Evolutionary conservation across 2,888 invertebrate genomes (phyloP), one percentile per base, ranked within the genome.

Genomic region (Drosophila pullipes): DNA sequence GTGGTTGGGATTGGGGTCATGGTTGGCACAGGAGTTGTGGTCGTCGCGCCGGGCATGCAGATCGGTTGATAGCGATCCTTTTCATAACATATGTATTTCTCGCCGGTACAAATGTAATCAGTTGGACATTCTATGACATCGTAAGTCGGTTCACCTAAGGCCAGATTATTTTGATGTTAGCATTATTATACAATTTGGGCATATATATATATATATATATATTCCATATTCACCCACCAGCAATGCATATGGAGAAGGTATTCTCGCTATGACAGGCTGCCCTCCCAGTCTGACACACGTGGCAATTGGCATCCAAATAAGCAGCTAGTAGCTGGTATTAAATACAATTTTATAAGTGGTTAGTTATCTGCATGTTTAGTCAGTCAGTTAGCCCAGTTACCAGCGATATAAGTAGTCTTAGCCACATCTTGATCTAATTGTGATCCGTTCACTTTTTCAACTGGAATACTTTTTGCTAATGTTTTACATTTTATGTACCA

Each of bases 181-280:
- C 2, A 18, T 25, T 10, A n/a, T 28, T n/a, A 1, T 25, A 25
- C 4, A 47, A 25, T 16, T 7, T 47, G 16, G 47, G 4, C 22
- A 13, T 16, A 22, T 22, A 2, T 25, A 22, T 33, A 41, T 30
- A 6, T 11, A 35, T 49, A 39, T 11, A 6, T 11, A 35, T 49
- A 39, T 11, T 11, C 7, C 4, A 41, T 61, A 47, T 33, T 54
- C 0, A 82, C 83, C 70, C 5, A 83, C 83, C 81, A 13, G 50
- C 3, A 1, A 62, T n/a, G 50, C 85, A 85, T 39, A 88, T 61
- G 11, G 85, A 90, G 60, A 69, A 85, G 9, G 57, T 74, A 7
- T 70, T 81, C 22, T 71, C 68, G 44, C 53, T 81, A 18, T 74
- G 90, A 28, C 90, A 85, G 13, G 89, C 90, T 30, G 62, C 72